A percentile compares a stretch with the other conserved stretches of the same genome.
Evolutionary conservation across 1,140 invertebrate genomes (phyloP).

Genomic region (Coboldia fuscipes): DNA sequence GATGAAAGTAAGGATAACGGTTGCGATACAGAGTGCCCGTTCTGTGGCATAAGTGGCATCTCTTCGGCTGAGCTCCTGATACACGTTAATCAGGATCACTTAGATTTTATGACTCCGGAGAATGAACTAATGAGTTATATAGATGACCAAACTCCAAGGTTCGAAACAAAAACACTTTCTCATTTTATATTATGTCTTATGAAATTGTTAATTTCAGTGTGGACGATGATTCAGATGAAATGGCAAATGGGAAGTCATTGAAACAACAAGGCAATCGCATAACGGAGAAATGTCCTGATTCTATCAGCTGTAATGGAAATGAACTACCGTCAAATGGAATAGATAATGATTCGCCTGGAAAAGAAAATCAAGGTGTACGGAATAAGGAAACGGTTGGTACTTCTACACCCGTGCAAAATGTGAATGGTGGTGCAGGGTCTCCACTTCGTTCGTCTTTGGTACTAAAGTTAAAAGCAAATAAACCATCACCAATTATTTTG

Average conservation of each 20-base stretch:
- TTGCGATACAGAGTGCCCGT: conserved; percentile 55
- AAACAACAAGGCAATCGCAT: conserved; percentile 18
- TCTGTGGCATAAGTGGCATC: conserved; percentile 52
- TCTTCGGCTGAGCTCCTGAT: conserved; percentile 48
- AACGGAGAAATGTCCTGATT: neutral
- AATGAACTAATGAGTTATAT: conserved; percentile 36
- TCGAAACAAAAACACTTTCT: too few relatives aligned
- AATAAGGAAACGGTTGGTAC: too few relatives aligned
- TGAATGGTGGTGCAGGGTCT: conserved; percentile 33
- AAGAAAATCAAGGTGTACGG: too few relatives aligned
- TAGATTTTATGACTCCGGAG: conserved; percentile 54
- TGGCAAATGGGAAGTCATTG: conserved; percentile 21
- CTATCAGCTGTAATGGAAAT: neutral
- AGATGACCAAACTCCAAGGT: conserved; percentile 40
- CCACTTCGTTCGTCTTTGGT: conserved; percentile 36
- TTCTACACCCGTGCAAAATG: too few relatives aligned
- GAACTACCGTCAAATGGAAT: too few relatives aligned
- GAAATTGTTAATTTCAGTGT: conserved; percentile 16
- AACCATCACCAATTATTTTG: conserved; percentile 22
- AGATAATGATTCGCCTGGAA: too few relatives aligned
- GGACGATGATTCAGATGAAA: conserved; percentile 28
- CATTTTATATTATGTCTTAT: conserved; percentile 1
- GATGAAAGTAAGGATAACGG: too few relatives aligned
- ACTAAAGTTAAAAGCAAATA: conserved; percentile 33
- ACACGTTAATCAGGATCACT: conserved; percentile 59